Conservation (phyloP, 2,113 vertebrate species). For the Noturus placidus region DNA sequence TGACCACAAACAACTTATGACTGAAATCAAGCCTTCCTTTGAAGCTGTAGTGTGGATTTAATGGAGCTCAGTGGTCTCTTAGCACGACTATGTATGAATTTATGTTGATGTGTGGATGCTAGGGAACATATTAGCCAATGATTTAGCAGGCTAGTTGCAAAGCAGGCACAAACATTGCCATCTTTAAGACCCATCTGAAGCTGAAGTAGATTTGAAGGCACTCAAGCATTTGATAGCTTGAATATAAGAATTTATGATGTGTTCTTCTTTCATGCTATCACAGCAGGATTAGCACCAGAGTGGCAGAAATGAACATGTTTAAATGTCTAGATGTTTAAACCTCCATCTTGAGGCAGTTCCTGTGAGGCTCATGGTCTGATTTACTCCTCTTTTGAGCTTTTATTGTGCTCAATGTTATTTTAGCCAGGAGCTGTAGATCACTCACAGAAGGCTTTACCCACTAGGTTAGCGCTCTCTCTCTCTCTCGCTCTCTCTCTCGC, state of each 20-base stretch:
- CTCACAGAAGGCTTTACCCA: conserved; percentile 34
- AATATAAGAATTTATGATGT: not conserved
- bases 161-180: not conserved
- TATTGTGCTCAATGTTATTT: conserved; percentile 29
- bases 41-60: not conserved
- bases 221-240: not conserved
- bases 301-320: conserved; percentile 1
- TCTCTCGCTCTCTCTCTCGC: not conserved
- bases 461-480: conserved; percentile 17
- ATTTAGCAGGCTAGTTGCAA: not conserved
- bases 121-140: not conserved
- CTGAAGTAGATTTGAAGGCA: not conserved
- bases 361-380: conserved; percentile 18
- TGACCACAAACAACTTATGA: conserved; percentile 1
- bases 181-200: not conserved
- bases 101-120: not conserved
- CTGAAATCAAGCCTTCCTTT: not conserved
- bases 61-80: not conserved
- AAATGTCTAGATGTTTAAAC: conserved; percentile 4
- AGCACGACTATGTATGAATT: not conserved
- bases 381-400: conserved; percentile 16
- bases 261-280: not conserved
- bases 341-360: conserved; percentile 14
- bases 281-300: not conserved
- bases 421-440: conserved; percentile 48